Conservation (phyloP, 2,888 invertebrate species). For the Meteorus colon region DNA sequence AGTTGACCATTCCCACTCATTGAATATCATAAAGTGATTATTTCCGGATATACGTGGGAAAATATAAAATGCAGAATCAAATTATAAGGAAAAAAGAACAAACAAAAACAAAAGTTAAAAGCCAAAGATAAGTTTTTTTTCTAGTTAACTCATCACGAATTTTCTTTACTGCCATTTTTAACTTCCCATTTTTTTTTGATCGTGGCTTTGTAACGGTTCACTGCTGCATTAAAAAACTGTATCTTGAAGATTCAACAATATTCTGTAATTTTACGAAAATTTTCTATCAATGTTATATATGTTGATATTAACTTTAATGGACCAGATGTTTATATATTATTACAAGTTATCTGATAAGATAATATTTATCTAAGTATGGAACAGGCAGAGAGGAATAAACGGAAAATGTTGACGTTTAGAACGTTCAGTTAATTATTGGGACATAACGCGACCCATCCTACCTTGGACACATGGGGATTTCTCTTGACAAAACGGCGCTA, state of each 20-base stretch:
- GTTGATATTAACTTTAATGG: conserved; percentile 70
- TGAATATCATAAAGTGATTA: background rate
- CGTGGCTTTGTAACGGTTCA: conserved; percentile 60
- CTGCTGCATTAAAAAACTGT: conserved; percentile 56
- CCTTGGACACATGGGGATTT: conserved; percentile 32
- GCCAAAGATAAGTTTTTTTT: background rate
- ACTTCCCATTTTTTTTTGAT: conserved; percentile 31
- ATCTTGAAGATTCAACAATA: conserved; percentile 54
- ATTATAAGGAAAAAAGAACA: background rate
- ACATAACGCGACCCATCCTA: background rate
- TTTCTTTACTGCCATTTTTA: conserved; percentile 6
- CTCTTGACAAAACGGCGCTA: conserved; percentile 52
- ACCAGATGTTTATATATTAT: conserved; percentile 72
- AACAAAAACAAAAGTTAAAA: background rate
- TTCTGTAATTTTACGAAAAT: conserved; percentile 64
- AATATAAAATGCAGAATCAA: conserved; percentile 24
- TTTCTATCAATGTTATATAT: conserved; percentile 72
- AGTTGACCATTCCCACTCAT: background rate
- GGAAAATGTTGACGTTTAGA: conserved; percentile 61
- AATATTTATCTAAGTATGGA: conserved; percentile 66
- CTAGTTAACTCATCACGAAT: background rate
- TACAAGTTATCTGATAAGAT: conserved; percentile 65
- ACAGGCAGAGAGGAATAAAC: conserved; percentile 17
- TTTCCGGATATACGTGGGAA: background rate
- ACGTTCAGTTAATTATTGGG: conserved; percentile 39